Evolutionary conservation across 1,140 invertebrate genomes (phyloP), one percentile per base, ranked within the genome.

Genomic region (Magallana angulata): DNA sequence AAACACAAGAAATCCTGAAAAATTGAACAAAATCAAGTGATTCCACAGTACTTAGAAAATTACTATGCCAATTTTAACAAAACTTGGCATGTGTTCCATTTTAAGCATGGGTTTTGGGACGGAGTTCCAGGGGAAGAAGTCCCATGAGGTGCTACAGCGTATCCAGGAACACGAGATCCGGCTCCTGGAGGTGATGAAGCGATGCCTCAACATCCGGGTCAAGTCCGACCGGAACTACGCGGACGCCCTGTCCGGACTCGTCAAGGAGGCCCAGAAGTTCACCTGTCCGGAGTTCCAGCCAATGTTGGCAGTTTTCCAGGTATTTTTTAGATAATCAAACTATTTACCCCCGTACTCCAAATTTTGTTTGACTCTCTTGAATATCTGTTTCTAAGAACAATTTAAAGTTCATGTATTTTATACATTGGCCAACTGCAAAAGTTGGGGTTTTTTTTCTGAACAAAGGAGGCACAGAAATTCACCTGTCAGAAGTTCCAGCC

Each of bases 191-290:
- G 97, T 97, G 86, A 98, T 99, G 96, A 97, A 97, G 89, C 95
- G 97, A 76, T 98, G 97, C 92, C 95, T 99, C 18, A 96, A 96
- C 84, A 96, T 96, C 59, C 97, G 98, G 94, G 96, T 98, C 92
- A 98, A 98, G 94, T 98, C 97, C 93, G 98, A 99, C 94, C 96
- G 97, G 84, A 98, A 98, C 91, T 98, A 98, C 94, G 97, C 98
- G 0, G 95, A 97, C 1, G 96, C 97, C 0, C 96, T 99, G 57
- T 96, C 96, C 68, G 96, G 97, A 4, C 96, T 98, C 3, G 97
- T 97, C 16, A 95, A 96, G 64, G 97, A 98, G 93, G 97, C 97
- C 4, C 96, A 97, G 91, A 98, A 98, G 95, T 96, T 97, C 90
- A 97, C 98, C 8, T 88, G 58, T 18, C 82, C 84, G 2, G 92